Evolutionary conservation across 2,797 vertebrate genomes (phyloP).

Genomic region (Etheostoma nigrum): DNA sequence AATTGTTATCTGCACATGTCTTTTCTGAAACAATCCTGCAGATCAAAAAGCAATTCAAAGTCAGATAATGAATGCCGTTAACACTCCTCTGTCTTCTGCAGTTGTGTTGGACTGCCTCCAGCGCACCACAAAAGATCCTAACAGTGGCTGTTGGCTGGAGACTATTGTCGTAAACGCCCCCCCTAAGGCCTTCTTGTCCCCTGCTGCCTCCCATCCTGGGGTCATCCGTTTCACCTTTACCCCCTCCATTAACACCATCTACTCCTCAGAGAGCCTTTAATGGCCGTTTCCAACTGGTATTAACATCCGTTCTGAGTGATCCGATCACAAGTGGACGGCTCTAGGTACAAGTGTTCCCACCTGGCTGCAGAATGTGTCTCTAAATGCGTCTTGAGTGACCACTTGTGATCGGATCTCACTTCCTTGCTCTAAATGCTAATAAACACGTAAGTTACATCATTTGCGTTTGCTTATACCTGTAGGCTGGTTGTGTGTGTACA

Average conservation of each 20-base stretch:
- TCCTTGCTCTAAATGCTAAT: too few species aligned
- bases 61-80: constrained; percentile 41
- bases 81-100: constrained; percentile 51
- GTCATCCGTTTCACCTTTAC: constrained; percentile 71
- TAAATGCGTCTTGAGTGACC: too few species aligned
- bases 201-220: constrained; percentile 47
- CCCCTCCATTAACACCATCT: constrained; percentile 67
- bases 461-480: too few species aligned
- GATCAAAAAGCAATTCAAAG: constrained; percentile 18
- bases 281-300: not conserved
- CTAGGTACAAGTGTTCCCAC: too few species aligned
- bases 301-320: too few species aligned
- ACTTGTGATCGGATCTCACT: too few species aligned
- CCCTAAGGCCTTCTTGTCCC: constrained; percentile 55
- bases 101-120: constrained; percentile 38
- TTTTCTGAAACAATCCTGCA: constrained; percentile 9
- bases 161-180: constrained; percentile 56
- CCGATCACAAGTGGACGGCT: too few species aligned
- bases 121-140: constrained; percentile 61
- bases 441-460: too few species aligned
- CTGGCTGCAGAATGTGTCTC: too few species aligned
- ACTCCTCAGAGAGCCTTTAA: constrained; percentile 55
- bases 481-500: too few species aligned
- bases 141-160: constrained; percentile 36
- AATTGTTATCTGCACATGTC: not conserved